Percentiles rank a stretch among this genome's conserved stretches.
These are phyloP conservation scores for Lasioglossum calceatum DNA, from an alignment of 2,888 invertebrate species.

Conservation along the genomic window DNA sequence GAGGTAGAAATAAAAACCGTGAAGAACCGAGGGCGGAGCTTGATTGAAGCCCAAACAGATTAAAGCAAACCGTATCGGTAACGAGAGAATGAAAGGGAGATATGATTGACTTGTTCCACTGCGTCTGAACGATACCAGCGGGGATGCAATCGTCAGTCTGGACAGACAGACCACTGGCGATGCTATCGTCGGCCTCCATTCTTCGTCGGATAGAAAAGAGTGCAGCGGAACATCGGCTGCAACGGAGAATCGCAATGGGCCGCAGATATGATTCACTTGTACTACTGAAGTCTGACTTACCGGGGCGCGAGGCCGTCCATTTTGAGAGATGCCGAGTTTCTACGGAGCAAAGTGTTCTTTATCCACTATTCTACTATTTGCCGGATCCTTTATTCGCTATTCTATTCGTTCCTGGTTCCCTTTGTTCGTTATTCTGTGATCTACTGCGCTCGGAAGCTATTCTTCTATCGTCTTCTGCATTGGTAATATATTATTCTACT, in stretches of 20 bases:
- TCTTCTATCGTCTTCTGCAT: not conserved
- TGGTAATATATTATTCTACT: not conserved
- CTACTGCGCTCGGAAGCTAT: not conserved
- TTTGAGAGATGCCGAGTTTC: not conserved
- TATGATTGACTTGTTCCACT: conserved; percentile 9
- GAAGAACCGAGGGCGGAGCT: not conserved
- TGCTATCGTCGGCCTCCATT: not conserved
- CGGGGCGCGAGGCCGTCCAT: not conserved
- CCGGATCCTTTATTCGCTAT: not conserved
- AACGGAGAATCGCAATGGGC: not conserved
- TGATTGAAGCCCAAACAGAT: not conserved
- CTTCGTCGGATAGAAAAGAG: not conserved
- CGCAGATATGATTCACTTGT: conserved; percentile 1
- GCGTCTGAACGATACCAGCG: not conserved
- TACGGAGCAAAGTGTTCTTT: not conserved
- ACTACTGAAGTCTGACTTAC: not conserved
- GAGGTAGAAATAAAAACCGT: not conserved
- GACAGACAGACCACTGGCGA: not conserved
- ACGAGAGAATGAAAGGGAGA: not conserved
- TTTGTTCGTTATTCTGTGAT: not conserved
- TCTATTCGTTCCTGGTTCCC: not conserved
- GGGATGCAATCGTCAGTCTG: not conserved
- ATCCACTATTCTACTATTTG: not conserved
- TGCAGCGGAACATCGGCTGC: not conserved
- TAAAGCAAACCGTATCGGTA: not conserved